A percentile compares a stretch with the other conserved stretches of the same genome.
Evolutionary conservation across 1,140 invertebrate genomes (phyloP).

Genomic region (Heliconius hewitsoni): DNA sequence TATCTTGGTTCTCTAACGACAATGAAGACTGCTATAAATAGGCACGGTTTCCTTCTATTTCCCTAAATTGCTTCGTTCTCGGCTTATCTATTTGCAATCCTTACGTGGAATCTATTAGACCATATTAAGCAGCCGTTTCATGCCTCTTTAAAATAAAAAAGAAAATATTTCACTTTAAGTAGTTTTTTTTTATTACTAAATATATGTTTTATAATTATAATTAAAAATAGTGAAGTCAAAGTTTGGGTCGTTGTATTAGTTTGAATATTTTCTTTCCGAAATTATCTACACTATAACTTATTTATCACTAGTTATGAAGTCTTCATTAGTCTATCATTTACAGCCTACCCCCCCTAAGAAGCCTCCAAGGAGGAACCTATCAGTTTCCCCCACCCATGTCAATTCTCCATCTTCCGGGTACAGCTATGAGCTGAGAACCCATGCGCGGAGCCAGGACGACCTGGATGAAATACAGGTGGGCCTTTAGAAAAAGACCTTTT

Average conservation of each 20-base stretch:
- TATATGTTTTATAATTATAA: neutral
- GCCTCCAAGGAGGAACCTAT: constrained; percentile 91
- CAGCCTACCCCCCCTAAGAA: constrained; percentile 93
- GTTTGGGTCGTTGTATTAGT: neutral
- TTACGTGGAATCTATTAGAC: constrained; percentile 16
- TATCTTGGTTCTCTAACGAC: constrained; percentile 60
- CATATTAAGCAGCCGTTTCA: neutral
- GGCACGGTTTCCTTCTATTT: constrained; percentile 35
- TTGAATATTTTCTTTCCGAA: neutral
- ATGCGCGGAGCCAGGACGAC: constrained; percentile 85
- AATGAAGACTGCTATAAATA: constrained; percentile 56
- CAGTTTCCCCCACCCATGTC: constrained; percentile 88
- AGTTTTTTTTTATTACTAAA: neutral
- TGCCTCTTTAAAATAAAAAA: too few relatives aligned
- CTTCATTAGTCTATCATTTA: constrained; percentile 31
- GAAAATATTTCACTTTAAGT: too few relatives aligned
- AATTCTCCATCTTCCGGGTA: constrained; percentile 76
- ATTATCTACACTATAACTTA: neutral
- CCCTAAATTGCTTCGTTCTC: constrained; percentile 29
- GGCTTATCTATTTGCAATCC: constrained; percentile 16
- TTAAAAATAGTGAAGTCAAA: neutral
- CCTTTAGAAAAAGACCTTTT: constrained; percentile 9
- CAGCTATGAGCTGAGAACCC: constrained; percentile 75
- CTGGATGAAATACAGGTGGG: constrained; percentile 84
- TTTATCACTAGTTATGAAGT: constrained; percentile 2